A percentile compares a stretch with the other conserved stretches of the same genome.
Conservation (phyloP, 2,888 invertebrate genomes). For the Tetramorium bicarinatum region DNA sequence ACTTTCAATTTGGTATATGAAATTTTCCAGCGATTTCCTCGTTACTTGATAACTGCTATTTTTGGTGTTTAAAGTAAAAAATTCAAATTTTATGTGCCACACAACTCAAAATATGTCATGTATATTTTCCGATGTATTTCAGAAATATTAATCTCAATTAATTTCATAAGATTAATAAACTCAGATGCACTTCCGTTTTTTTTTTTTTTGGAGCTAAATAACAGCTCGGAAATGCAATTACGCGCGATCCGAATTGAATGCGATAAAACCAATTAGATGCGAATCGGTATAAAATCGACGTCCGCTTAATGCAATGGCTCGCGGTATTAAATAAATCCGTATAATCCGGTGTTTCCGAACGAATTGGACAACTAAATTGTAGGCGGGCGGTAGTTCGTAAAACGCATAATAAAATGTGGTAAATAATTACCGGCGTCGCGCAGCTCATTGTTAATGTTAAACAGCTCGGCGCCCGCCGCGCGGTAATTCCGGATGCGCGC, state of each 20-base stretch:
- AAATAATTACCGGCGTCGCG: constrained; percentile 45
- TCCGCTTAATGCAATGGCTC: constrained; percentile 38
- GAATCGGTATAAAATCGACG: constrained; percentile 50
- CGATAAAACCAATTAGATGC: constrained; percentile 52
- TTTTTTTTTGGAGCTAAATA: background rate
- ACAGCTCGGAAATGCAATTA: constrained; percentile 35
- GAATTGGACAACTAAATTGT: constrained; percentile 52
- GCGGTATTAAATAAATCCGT: constrained; percentile 53
- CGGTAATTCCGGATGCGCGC: constrained; percentile 33
- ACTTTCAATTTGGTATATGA: background rate
- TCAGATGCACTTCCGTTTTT: background rate
- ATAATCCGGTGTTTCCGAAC: constrained; percentile 51
- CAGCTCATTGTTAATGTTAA: constrained; percentile 49
- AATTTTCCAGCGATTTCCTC: background rate
- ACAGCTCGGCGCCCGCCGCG: constrained; percentile 24
- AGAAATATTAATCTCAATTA: background rate
- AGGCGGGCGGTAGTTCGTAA: constrained; percentile 38
- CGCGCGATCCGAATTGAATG: constrained; percentile 34
- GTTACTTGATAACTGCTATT: background rate
- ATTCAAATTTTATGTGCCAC: background rate
- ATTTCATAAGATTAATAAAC: background rate
- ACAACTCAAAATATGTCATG: background rate
- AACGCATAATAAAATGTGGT: constrained; percentile 50
- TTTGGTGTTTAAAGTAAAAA: background rate
- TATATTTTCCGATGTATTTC: background rate